Evolutionary conservation across 2,797 vertebrate genomes (phyloP), one percentile per base, ranked within the genome.

Genomic region (Luscinia luscinia): DNA sequence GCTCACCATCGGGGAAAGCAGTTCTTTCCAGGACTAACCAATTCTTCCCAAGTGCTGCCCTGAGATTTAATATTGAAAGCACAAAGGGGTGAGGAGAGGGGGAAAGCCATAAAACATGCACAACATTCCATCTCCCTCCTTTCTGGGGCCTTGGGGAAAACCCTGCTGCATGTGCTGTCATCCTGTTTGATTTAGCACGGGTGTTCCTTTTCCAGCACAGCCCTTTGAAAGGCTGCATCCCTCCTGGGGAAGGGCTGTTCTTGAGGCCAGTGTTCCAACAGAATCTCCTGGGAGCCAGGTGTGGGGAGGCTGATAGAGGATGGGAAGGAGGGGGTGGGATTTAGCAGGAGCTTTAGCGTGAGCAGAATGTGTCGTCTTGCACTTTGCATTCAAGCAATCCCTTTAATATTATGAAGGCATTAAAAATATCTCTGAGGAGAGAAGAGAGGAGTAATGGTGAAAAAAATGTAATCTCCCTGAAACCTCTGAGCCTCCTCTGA

Each of bases 221-320:
- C 85, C 88, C 85, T 86, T 70, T 49, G 94, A 75, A 85, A 88
- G 91, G 90, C 90, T 72, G 89, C 21, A 13, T 64, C 5, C 46
- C 45, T 83, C 58, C 7, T 16, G 88, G 86, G 79, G 61, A 77
- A 45, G 78, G 84, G 87, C 78, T 92, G 8, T 40, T 82, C 75
- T 52, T 15, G 81, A 68, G 87, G 78, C 72, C 75, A 15, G 52
- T 12, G 76, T 78, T 36, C 34, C 36, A 36, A 34, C 49, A 45
- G 63, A 68, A 79, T 89, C 94, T 91, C 91, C 38, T 34, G 84
- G 89, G 72, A 88, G 82, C 78, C 89, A 91, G 92, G 91, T 87
- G 94, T 92, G 84, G 72, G 38, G 87, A 84, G 89, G 69, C 93
- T 84, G 93, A 84, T 86, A 69, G 93, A 83, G 93, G 84, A 51